Percentiles rank a stretch among this genome's conserved stretches.
Evolutionary conservation across 2,888 invertebrate genomes (phyloP).

Genomic region (Ypsolopha scabrella): DNA sequence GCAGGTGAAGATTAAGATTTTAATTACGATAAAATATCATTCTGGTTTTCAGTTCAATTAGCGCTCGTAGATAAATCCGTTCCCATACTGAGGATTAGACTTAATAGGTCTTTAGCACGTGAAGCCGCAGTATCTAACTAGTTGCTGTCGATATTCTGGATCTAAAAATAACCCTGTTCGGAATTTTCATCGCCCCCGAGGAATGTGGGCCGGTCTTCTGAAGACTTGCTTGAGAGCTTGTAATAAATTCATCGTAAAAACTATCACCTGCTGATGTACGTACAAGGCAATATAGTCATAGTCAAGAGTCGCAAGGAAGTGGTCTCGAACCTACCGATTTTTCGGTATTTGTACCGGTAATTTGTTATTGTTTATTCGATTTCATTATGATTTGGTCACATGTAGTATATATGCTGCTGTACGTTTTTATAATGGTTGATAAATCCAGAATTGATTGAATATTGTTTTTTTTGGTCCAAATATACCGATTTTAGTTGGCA

Average conservation of each 20-base stretch:
- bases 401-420: too few relatives aligned
- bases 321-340: too few relatives aligned
- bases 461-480: too few relatives aligned
- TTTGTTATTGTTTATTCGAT: too few relatives aligned
- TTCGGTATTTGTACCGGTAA: too few relatives aligned
- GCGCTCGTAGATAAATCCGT: constrained; percentile 20
- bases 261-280: constrained; percentile 26
- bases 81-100: constrained; percentile 20
- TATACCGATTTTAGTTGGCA: too few relatives aligned
- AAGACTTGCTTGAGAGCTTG: constrained; percentile 24
- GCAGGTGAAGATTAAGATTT: constrained; percentile 16
- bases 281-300: neutral
- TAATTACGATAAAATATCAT: constrained; percentile 21
- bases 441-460: too few relatives aligned
- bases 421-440: too few relatives aligned
- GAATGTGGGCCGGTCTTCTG: constrained; percentile 32
- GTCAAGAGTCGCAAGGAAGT: too few relatives aligned
- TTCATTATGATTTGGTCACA: too few relatives aligned
- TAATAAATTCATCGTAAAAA: constrained; percentile 30
- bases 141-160: constrained; percentile 12
- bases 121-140: constrained; percentile 10
- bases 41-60: constrained; percentile 21
- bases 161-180: constrained; percentile 36
- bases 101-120: constrained; percentile 29
- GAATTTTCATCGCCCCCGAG: constrained; percentile 33